phyloP scores from a whole-genome alignment of 2,888 invertebrate species.

The Lomographa bimaculata region DNA sequence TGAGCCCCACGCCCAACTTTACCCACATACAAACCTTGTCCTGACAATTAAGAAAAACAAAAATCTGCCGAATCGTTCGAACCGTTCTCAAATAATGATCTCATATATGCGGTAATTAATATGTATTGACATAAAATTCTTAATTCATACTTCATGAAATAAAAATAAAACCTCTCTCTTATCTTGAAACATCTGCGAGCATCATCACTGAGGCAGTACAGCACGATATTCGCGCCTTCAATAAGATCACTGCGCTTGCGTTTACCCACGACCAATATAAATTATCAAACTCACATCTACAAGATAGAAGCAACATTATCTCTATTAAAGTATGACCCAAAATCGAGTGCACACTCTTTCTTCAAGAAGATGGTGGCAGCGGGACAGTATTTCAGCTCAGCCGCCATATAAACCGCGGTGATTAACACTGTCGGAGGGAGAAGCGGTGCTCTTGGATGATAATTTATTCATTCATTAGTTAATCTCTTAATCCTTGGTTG shows the following conservation, averaged over 20 bases:
- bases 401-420: slow-evolving; percentile 66
- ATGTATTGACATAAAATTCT: no score
- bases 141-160: no score
- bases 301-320: slow-evolving; percentile 35
- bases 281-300: slow-evolving; percentile 43
- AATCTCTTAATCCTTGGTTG: slow-evolving; percentile 61
- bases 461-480: slow-evolving; percentile 75
- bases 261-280: slow-evolving; percentile 64
- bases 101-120: no score
- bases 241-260: slow-evolving; percentile 72
- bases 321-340: slow-evolving; percentile 24
- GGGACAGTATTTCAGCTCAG: slow-evolving; percentile 61
- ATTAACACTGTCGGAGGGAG: slow-evolving; percentile 70
- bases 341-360: no score
- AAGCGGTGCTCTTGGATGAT: slow-evolving; percentile 50
- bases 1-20: no score
- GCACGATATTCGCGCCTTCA: slow-evolving; percentile 50
- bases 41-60: no score
- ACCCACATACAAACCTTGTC: no score
- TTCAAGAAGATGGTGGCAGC: no score
- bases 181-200: slow-evolving; percentile 38
- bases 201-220: slow-evolving; percentile 44
- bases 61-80: no score
- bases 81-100: no score
- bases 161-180: neutral